Evolutionary conservation across 2,797 vertebrate species (phyloP), one percentile per base, ranked within the genome.

Genomic region (Jordanella pulchra): DNA sequence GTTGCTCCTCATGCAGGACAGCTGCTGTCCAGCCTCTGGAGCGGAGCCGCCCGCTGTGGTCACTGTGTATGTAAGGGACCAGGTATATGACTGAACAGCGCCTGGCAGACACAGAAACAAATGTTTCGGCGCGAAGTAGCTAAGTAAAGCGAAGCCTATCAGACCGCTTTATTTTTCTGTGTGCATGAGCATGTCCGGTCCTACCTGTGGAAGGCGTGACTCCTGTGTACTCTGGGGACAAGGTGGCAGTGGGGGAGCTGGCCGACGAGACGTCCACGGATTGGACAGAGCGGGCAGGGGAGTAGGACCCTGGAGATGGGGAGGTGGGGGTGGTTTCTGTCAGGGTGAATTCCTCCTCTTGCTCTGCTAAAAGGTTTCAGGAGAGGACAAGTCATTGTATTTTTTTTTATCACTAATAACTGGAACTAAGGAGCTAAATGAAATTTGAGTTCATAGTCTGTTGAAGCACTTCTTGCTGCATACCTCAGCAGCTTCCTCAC

Each of bases 31-130:
- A 35, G 92, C 95, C 65, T 99, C 97, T 2, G 96, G 94, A 42
- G 97, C 86, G 58, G 96, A 95, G 12, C 96, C 95, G 17, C 97
- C 97, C 55, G 97, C 97, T 51, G 97, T 98, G 71, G 98, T 99
- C 95, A 99, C 97, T 65, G 98, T 99, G 92, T 99, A 99, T 50
- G 98, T 99, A 90, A 99, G 97, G 85, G 98, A 99, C 98, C 98
- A 99, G 5, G 97, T 99, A 89, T 99, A 99, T 90, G 98, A 99
- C 93, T 99, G 98, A 97, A 99, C 97, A 81, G 97, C 96, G 87
- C 97, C 98, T 99, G 93, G 83, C 88, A 93, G 91, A 94, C 93
- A 93, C 86, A 93, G 77, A 92, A 73, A 91, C 79, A 89, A 84
- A 82, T 78, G 86, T 88, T 83, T 90, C 89, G 87, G 87, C 75